Evolutionary conservation across 2,113 vertebrate genomes (phyloP).

Genomic region (Cynoglossus semilaevis): DNA sequence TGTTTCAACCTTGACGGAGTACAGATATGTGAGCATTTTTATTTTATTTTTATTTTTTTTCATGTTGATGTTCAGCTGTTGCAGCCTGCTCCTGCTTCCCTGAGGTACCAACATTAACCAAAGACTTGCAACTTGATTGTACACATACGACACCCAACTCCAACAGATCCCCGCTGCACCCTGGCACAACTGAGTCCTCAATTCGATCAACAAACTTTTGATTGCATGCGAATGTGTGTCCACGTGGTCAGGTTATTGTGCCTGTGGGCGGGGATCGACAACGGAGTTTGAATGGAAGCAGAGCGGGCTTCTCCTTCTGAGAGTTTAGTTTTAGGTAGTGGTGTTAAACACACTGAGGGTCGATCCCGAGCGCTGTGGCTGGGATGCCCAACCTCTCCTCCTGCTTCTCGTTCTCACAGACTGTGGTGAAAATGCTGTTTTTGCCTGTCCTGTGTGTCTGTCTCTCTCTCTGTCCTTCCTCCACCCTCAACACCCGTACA

Average conservation of each 20-base stretch:
- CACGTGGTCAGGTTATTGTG: conserved; percentile 46
- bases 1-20: conserved; percentile 45
- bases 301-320: conserved; percentile 82
- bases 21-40: conserved; percentile 42
- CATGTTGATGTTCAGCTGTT: conserved; percentile 36
- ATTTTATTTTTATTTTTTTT: conserved; percentile 6
- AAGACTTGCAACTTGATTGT: conserved; percentile 84
- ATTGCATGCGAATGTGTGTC: conserved; percentile 52
- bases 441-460: too few species aligned
- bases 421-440: too few species aligned
- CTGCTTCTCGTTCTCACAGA: too few species aligned
- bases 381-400: too few species aligned
- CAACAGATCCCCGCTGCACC: conserved; percentile 54
- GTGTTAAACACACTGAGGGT: too few species aligned
- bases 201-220: not conserved
- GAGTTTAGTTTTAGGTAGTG: too few species aligned
- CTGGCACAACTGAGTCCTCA: too few species aligned
- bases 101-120: conserved; percentile 77
- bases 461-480: not conserved
- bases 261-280: conserved; percentile 71
- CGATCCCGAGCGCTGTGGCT: too few species aligned
- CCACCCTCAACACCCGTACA: conserved; percentile 45
- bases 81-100: conserved; percentile 58
- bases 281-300: conserved; percentile 64
- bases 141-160: conserved; percentile 59